Evolutionary conservation across 2,888 invertebrate genomes (phyloP).

Genomic region (Galerucella nymphaeae): DNA sequence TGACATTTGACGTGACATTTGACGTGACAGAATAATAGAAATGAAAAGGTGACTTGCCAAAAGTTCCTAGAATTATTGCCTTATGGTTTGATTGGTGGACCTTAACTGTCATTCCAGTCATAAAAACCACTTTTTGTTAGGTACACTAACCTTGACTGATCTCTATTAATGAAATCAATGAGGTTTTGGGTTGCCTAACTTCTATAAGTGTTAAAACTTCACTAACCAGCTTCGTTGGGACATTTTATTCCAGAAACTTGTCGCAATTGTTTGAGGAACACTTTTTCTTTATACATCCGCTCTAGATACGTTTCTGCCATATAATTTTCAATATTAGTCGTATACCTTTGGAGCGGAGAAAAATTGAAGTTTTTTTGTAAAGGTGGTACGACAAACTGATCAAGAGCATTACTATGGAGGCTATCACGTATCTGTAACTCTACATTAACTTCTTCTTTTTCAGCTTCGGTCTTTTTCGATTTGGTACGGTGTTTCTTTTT

Average conservation of each 20-base stretch:
- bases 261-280: slow-evolving; percentile 61
- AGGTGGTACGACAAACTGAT: slow-evolving; percentile 55
- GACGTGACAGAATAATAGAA: too few species aligned
- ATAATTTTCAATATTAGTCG: slow-evolving; percentile 62
- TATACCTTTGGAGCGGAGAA: slow-evolving; percentile 61
- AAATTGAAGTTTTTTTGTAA: slow-evolving; percentile 54
- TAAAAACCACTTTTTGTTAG: too few species aligned
- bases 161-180: too few species aligned
- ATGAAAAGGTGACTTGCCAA: too few species aligned
- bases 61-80: too few species aligned
- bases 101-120: too few species aligned
- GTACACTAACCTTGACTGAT: too few species aligned
- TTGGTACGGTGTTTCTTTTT: slow-evolving; percentile 31
- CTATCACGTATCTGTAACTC: slow-evolving; percentile 53
- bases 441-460: background rate
- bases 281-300: slow-evolving; percentile 63
- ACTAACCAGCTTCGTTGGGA: slow-evolving; percentile 58
- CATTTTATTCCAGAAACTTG: slow-evolving; percentile 57
- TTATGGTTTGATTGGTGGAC: too few species aligned
- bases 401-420: slow-evolving; percentile 55
- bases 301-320: slow-evolving; percentile 65
- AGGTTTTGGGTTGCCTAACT: too few species aligned
- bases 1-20: too few species aligned
- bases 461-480: background rate
- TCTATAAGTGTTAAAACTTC: background rate